A percentile compares a stretch with the other conserved stretches of the same genome.
These are phyloP conservation scores for Nymphicus hollandicus DNA, from an alignment of 2,113 vertebrate species.

Conservation along the genomic window DNA sequence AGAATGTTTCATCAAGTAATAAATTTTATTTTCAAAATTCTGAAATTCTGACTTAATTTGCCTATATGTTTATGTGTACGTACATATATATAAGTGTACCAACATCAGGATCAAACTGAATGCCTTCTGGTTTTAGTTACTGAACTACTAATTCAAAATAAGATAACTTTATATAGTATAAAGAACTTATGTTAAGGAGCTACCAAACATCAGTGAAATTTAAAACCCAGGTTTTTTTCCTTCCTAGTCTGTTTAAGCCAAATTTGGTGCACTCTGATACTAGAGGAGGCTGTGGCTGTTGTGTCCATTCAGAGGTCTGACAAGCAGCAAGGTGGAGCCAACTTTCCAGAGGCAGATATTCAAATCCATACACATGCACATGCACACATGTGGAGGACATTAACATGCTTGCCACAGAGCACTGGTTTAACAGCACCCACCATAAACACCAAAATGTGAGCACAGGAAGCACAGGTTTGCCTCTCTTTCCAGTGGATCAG, in stretches of 20 bases:
- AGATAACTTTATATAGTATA: not conserved
- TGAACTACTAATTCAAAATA: not conserved
- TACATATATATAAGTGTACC: rapidly evolving
- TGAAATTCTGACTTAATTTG: not conserved
- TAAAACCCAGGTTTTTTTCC: rapidly evolving
- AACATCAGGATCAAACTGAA: not conserved
- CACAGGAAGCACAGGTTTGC: not conserved
- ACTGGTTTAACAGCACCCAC: not conserved
- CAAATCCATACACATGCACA: no score
- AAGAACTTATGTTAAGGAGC: not conserved
- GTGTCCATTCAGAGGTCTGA: not conserved
- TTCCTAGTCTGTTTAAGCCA: not conserved
- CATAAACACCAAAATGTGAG: not conserved
- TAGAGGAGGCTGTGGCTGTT: not conserved
- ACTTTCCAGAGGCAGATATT: not conserved
- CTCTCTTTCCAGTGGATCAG: rapidly evolving
- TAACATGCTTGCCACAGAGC: not conserved
- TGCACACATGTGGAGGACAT: no score
- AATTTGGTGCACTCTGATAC: not conserved
- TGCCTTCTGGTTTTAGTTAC: not conserved
- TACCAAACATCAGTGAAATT: not conserved
- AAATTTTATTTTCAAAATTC: not conserved
- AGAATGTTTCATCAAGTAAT: not conserved
- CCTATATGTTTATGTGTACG: not conserved
- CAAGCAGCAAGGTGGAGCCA: not conserved